Evolutionary conservation across 2,797 vertebrate genomes (phyloP), one percentile per base, ranked within the genome.

Genomic region (Cynodonichthys magdalenae): DNA sequence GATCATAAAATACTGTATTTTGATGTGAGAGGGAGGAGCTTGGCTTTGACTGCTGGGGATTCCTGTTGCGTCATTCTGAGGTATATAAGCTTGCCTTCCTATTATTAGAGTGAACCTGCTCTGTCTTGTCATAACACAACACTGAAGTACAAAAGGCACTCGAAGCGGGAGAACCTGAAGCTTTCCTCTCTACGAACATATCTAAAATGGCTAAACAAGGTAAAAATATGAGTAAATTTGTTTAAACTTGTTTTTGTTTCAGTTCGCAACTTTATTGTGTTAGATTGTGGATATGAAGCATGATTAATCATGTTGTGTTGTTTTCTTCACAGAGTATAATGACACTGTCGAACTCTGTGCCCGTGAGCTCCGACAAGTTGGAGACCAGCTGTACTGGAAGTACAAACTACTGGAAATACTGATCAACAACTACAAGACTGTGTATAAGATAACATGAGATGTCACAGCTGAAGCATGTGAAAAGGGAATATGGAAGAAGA

Each of bases 341-440:
- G 50, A 65, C 17, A 14, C 29, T 0, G 59, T 80, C 1, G 24
- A 63, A 0, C 50, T 77, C 29, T 91, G 89, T 8, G 92, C 88
- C 0, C 59, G 1, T 0, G 78, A 91, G 80, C 65, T 94, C 6
- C 90, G 91, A 5, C 58, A 69, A 0, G 9, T 87, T 1, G 93
- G 93, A 31, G 93, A 94, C 58, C 0, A 52, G 0, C 59, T 93
- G 0, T 71, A 89, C 80, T 92, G 90, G 91, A 91, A 60, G 48
- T 87, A 89, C 80, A 88, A 82, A 28, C 65, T 94, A 18, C 69
- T 93, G 83, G 82, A 88, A 57, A 75, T 93, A 10, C 77, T 93
- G 19, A 56, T 74, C 48, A 85, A 61, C 53, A 88, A 82, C 69
- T 87, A 87, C 78, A 77, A 66, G 54, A 75, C 66, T 34, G 58